phyloP scores from a whole-genome alignment of 2,797 vertebrate genomes.

The Chaetodon trifasciatus region DNA sequence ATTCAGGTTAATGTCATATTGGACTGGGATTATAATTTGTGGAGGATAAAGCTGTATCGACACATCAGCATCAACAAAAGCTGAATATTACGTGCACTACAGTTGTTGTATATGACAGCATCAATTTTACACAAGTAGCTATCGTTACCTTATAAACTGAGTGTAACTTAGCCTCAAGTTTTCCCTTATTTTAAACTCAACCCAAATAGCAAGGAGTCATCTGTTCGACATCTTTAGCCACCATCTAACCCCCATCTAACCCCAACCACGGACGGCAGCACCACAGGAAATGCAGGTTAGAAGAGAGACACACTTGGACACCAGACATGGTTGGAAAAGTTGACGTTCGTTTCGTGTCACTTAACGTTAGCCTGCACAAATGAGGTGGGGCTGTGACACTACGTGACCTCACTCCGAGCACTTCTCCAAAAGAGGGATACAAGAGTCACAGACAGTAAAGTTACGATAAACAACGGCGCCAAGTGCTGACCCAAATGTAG shows the following conservation, averaged over 20 bases:
- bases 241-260: too few relatives aligned
- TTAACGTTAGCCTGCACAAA: background rate
- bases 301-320: background rate
- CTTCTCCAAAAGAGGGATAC: background rate
- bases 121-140: too few relatives aligned
- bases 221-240: background rate
- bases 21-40: background rate
- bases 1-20: background rate
- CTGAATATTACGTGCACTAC: background rate
- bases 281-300: background rate
- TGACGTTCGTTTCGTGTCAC: background rate
- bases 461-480: fast-evolving
- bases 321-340: background rate
- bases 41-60: background rate
- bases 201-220: background rate
- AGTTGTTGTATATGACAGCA: too few relatives aligned
- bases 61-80: background rate
- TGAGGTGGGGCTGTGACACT: conserved; percentile 58
- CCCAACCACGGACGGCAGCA: too few relatives aligned
- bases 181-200: background rate
- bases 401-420: conserved; percentile 7
- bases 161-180: background rate
- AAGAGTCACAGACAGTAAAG: background rate
- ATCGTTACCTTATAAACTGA: too few relatives aligned
- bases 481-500: too few relatives aligned